Evolutionary conservation across 1,140 invertebrate genomes (phyloP).

Genomic region (Geopemphigus sp.): DNA sequence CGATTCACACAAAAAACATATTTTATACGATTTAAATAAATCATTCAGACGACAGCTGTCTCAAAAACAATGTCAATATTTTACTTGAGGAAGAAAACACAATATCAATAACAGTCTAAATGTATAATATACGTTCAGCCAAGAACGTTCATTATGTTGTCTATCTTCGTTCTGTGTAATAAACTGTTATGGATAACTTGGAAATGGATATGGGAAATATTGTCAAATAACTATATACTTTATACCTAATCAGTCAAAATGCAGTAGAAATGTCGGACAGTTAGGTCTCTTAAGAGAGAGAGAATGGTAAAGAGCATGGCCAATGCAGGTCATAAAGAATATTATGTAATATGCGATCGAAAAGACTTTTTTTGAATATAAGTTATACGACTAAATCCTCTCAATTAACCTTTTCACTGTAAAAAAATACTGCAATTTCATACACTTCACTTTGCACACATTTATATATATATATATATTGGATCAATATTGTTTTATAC

Average conservation of each 20-base stretch:
- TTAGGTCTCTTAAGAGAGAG: not conserved
- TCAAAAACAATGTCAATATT: constrained; percentile 26
- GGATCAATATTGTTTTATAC: no score
- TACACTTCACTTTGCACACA: no score
- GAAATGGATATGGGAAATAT: not conserved
- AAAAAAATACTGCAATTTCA: no score
- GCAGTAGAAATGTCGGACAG: no score
- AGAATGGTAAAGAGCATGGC: not conserved
- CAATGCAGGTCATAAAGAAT: not conserved
- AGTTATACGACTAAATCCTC: not conserved
- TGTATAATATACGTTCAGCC: not conserved
- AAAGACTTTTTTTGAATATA: not conserved
- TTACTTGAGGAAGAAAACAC: not conserved
- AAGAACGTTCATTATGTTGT: constrained; percentile 2
- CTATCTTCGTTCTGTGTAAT: not conserved
- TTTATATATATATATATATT: no score
- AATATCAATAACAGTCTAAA: not conserved
- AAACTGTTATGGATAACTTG: not conserved
- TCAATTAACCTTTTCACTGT: no score
- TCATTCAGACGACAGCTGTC: constrained; percentile 5
- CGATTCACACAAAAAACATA: not conserved
- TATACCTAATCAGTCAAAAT: not conserved
- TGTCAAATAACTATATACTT: not conserved
- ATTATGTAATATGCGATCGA: not conserved
- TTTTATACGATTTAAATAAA: constrained; percentile 20